Percentiles rank a stretch among this genome's conserved stretches.
These are phyloP conservation scores for Budorcas taxicolor DNA, from an alignment of 2,113 vertebrate species.

Conservation along the genomic window DNA sequence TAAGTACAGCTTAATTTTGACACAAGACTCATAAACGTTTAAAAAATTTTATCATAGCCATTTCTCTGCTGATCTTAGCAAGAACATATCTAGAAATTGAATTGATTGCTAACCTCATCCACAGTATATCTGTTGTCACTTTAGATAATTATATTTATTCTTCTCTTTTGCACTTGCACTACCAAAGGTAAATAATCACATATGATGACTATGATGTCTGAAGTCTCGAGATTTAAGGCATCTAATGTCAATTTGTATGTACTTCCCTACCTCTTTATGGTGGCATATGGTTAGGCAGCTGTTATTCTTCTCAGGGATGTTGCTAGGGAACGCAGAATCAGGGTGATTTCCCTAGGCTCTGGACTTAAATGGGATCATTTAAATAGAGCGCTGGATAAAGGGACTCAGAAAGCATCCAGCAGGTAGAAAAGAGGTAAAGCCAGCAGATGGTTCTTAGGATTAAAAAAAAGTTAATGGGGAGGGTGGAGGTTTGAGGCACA, in stretches of 20 bases:
- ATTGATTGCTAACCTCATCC: neutral
- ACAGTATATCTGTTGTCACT: neutral
- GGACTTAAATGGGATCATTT: constrained; percentile 51
- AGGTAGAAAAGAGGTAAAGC: constrained; percentile 37
- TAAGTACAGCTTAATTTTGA: constrained; percentile 12
- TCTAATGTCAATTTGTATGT: constrained; percentile 15
- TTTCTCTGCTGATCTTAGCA: neutral
- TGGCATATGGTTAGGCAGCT: constrained; percentile 48
- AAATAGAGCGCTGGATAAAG: constrained; percentile 30
- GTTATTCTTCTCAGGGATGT: constrained; percentile 31
- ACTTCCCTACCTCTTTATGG: constrained; percentile 23
- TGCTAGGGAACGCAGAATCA: constrained; percentile 47
- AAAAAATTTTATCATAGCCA: neutral
- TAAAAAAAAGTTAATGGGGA: neutral
- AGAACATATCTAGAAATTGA: neutral
- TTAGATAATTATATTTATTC: neutral
- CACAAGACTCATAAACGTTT: neutral
- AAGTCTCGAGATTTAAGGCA: neutral
- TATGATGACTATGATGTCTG: neutral
- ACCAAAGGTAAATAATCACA: constrained; percentile 1
- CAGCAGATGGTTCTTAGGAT: constrained; percentile 27
- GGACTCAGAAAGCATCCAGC: constrained; percentile 37
- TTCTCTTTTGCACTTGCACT: neutral
- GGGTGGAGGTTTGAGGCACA: neutral
- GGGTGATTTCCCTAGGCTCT: constrained; percentile 47